A percentile compares a stretch with the other conserved stretches of the same genome.
phyloP scores from a whole-genome alignment of 2,888 invertebrate species.

The Brachycybe producta region DNA sequence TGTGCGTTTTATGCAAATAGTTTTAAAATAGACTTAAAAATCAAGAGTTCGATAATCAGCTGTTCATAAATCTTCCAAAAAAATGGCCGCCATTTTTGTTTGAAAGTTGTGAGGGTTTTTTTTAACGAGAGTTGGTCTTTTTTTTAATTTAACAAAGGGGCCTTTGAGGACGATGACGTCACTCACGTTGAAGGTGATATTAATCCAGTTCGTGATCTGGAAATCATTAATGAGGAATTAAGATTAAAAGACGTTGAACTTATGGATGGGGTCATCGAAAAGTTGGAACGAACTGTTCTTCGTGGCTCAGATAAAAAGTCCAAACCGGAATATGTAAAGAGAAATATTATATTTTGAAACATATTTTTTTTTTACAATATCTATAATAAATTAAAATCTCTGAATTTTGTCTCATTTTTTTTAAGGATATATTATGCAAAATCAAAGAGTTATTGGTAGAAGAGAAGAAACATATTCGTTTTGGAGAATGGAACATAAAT shows the following conservation, averaged over 20 bases:
- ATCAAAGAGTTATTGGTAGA: conserved; percentile 70
- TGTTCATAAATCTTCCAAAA: too few relatives aligned
- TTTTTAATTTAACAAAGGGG: conserved; percentile 46
- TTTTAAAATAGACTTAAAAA: too few relatives aligned
- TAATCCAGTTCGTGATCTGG: conserved; percentile 89
- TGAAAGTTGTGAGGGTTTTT: not conserved
- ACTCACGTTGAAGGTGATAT: conserved; percentile 98
- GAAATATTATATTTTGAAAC: not conserved
- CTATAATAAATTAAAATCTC: not conserved
- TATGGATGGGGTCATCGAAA: conserved; percentile 65
- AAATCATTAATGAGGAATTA: conserved; percentile 90
- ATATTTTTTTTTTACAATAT: not conserved
- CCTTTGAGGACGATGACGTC: conserved; percentile 94
- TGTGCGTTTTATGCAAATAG: too few relatives aligned
- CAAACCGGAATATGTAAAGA: conserved; percentile 85
- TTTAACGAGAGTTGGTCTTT: too few relatives aligned
- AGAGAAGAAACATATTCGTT: conserved; percentile 84
- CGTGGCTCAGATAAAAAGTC: conserved; percentile 85
- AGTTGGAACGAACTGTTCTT: conserved; percentile 60
- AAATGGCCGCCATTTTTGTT: too few relatives aligned
- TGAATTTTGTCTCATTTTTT: conserved; percentile 25
- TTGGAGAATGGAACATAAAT: conserved; percentile 80
- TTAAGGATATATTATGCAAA: conserved; percentile 71
- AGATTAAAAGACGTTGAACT: conserved; percentile 88
- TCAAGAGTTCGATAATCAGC: too few relatives aligned